Evolutionary conservation across 2,113 vertebrate genomes (phyloP).

Genomic region (Spheniscus mendiculus): DNA sequence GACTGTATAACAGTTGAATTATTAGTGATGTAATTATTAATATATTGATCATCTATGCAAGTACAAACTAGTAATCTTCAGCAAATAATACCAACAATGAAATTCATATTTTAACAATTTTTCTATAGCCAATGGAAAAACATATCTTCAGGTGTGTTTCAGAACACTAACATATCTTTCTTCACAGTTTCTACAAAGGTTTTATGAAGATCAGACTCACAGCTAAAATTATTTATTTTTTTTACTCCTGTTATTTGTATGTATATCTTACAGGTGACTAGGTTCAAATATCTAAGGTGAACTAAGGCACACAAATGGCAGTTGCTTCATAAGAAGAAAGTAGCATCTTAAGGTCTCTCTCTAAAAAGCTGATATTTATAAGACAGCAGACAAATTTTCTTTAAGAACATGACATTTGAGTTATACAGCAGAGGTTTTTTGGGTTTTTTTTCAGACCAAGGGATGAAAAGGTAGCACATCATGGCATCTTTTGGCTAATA

Average conservation of each 20-base stretch:
- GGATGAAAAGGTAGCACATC: neutral
- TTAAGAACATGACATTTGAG: neutral
- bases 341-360: neutral
- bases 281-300: neutral
- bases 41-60: neutral
- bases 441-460: neutral
- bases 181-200: neutral
- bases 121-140: neutral
- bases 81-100: neutral
- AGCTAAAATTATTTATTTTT: neutral
- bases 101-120: neutral
- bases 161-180: neutral
- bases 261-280: neutral
- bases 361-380: neutral
- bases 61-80: neutral
- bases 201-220: neutral
- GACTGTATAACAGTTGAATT: neutral
- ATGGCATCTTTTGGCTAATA: neutral
- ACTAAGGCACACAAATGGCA: accelerated
- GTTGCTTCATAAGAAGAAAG: neutral
- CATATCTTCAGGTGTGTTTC: neutral
- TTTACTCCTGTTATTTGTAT: neutral
- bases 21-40: neutral
- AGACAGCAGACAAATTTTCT: neutral
- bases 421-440: neutral